A percentile compares a stretch with the other conserved stretches of the same genome.
phyloP scores from a whole-genome alignment of 2,888 invertebrate genomes.

The Calameuta filiformis region DNA sequence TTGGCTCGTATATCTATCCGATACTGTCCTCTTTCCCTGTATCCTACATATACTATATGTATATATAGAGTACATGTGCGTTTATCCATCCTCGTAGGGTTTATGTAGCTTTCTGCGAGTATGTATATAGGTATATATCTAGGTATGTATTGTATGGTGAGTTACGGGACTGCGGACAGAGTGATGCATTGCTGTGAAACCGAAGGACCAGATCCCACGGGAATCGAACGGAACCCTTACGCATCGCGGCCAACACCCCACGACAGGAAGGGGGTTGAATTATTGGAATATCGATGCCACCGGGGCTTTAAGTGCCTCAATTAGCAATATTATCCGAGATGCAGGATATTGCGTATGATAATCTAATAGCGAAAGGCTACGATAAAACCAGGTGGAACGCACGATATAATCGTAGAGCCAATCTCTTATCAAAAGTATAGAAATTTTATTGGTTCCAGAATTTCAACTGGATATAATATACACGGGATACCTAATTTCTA shows the following conservation, averaged over 20 bases:
- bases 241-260: constrained; percentile 43
- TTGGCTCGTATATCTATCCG: constrained; percentile 56
- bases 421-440: neutral
- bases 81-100: neutral
- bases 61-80: constrained; percentile 23
- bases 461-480: neutral
- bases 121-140: constrained; percentile 38
- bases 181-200: constrained; percentile 63
- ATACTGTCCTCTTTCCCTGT: constrained; percentile 48
- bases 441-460: neutral
- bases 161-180: constrained; percentile 65
- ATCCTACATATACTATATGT: neutral
- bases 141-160: constrained; percentile 42
- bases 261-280: constrained; percentile 54
- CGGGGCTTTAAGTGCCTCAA: constrained; percentile 60
- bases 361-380: neutral
- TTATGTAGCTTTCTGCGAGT: constrained; percentile 7
- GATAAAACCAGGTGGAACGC: neutral
- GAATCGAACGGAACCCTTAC: constrained; percentile 60
- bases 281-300: constrained; percentile 63
- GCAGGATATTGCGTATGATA: neutral
- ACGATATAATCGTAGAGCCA: neutral
- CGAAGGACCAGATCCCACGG: constrained; percentile 61
- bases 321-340: constrained; percentile 39
- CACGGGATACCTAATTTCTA: neutral